Percentiles rank a stretch among this genome's conserved stretches.
phyloP scores from a whole-genome alignment of 1,140 invertebrate species.

The Trachelipus rathkii region DNA sequence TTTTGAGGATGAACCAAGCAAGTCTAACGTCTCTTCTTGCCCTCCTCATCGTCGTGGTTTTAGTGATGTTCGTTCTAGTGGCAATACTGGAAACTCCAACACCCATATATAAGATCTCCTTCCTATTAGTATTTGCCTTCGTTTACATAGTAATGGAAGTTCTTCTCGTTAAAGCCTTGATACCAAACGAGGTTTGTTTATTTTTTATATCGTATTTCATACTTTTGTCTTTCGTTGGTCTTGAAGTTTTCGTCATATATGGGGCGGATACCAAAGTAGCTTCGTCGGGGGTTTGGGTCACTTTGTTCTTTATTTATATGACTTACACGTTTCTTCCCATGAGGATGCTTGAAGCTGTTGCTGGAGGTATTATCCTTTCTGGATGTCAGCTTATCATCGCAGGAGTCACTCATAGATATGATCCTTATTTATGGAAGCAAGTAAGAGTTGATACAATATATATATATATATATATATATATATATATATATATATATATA shows the following conservation, averaged over 20 bases:
- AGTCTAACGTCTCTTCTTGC: slow-evolving; percentile 78
- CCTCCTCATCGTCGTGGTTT: slow-evolving; percentile 65
- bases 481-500: slow-evolving; percentile 31
- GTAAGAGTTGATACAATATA: slow-evolving; percentile 27
- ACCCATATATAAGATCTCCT: slow-evolving; percentile 44
- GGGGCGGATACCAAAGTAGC: slow-evolving; percentile 48
- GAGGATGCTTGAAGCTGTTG: slow-evolving; percentile 51
- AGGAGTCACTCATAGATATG: slow-evolving; percentile 18
- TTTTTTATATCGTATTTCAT: slow-evolving; percentile 76
- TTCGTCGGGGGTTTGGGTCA: slow-evolving; percentile 61
- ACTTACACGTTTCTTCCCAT: slow-evolving; percentile 82
- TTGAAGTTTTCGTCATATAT: slow-evolving; percentile 50
- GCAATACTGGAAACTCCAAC: slow-evolving; percentile 49
- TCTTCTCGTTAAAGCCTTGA: slow-evolving; percentile 66
- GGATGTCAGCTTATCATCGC: slow-evolving; percentile 24
- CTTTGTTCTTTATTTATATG: slow-evolving; percentile 78
- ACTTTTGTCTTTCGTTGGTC: slow-evolving; percentile 50
- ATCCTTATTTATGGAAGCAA: slow-evolving; percentile 46
- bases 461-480: slow-evolving; percentile 21
- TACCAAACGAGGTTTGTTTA: slow-evolving; percentile 81
- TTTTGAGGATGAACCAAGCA: slow-evolving; percentile 85
- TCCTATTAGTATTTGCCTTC: slow-evolving; percentile 49
- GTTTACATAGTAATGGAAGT: slow-evolving; percentile 63
- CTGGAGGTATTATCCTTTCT: slow-evolving; percentile 49
- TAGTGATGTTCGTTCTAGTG: slow-evolving; percentile 57